A percentile compares a stretch with the other conserved stretches of the same genome.
Conservation (phyloP, 1,140 invertebrate species). For the Aphis gossypii region DNA sequence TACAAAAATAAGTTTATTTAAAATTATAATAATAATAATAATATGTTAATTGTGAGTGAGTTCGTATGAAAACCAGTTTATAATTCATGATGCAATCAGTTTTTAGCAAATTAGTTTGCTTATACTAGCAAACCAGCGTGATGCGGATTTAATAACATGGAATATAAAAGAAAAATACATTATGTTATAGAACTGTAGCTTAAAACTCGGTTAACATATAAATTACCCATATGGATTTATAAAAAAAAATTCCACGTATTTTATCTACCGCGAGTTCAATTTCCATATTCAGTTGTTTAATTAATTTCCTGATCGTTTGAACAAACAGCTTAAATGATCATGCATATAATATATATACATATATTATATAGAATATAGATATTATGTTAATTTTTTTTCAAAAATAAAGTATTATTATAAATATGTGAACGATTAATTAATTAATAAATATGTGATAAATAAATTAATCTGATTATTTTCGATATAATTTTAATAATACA, state of each 20-base stretch:
- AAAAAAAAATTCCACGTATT: background rate
- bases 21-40: slow-evolving; percentile 18
- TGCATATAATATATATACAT: background rate
- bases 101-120: background rate
- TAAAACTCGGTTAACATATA: background rate
- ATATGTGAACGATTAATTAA: background rate
- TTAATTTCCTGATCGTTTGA: background rate
- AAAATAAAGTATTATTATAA: background rate
- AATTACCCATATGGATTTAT: background rate
- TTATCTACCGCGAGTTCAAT: background rate
- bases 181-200: background rate
- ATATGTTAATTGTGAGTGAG: slow-evolving; percentile 3
- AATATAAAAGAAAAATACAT: background rate
- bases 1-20: background rate
- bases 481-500: background rate
- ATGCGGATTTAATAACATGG: background rate
- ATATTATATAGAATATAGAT: background rate
- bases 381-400: background rate
- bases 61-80: background rate
- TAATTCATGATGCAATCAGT: background rate
- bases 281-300: background rate
- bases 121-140: background rate
- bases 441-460: background rate
- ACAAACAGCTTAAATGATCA: background rate
- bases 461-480: background rate